phyloP scores from a whole-genome alignment of 2,113 vertebrate species.

The Python bivittatus region DNA sequence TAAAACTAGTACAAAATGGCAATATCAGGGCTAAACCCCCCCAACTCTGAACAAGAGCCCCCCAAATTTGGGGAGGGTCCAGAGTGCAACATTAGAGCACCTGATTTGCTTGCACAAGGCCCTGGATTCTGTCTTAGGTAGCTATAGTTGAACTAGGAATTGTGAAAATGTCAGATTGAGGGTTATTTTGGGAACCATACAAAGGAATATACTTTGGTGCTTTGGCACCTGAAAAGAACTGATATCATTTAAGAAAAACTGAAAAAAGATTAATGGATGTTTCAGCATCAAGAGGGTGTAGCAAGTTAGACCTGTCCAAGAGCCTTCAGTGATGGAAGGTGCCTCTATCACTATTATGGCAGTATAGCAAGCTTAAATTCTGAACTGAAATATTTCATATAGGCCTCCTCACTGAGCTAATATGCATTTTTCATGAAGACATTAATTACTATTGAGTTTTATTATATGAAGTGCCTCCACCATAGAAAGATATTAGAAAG shows the following conservation, averaged over 20 bases:
- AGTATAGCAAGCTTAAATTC: not conserved
- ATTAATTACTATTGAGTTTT: not conserved
- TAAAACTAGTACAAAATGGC: not conserved
- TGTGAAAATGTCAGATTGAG: not conserved
- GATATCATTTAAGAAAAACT: not conserved
- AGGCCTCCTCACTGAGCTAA: slow-evolving; percentile 2
- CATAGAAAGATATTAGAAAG: not conserved
- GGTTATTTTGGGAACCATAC: not conserved
- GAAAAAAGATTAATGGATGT: not conserved
- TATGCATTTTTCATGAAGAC: not conserved
- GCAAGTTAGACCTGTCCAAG: not conserved
- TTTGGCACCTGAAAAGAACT: not conserved
- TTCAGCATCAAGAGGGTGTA: not conserved
- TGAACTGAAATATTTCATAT: not conserved
- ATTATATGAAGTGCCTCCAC: not conserved
- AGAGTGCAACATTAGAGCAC: not conserved
- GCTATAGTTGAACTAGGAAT: not conserved
- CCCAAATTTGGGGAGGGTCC: not conserved
- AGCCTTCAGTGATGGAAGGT: not conserved
- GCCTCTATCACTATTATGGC: not conserved
- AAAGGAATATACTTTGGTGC: no score
- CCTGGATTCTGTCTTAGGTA: not conserved
- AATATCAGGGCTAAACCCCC: not conserved
- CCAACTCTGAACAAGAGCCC: not conserved
- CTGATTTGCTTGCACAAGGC: not conserved